Percentiles rank a stretch among this genome's conserved stretches.
Evolutionary conservation across 2,113 vertebrate genomes (phyloP).

Genomic region (Tretioscincus oriximinensis): DNA sequence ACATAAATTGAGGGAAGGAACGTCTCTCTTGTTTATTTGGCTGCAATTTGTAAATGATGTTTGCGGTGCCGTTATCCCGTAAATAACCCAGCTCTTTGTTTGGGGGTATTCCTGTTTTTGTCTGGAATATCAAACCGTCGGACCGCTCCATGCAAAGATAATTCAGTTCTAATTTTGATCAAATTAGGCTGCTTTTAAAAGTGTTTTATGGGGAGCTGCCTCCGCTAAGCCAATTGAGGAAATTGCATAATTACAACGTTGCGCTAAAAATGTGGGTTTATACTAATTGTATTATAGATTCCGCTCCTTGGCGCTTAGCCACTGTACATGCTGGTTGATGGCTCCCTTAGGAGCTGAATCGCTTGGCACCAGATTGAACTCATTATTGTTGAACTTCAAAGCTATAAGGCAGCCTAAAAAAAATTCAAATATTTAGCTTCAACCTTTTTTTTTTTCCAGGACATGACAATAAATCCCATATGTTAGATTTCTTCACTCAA

Average conservation of each 20-base stretch:
- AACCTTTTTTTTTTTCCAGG: conserved; percentile 47
- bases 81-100: conserved; percentile 24
- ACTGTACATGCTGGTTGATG: conserved; percentile 33
- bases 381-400: conserved; percentile 72
- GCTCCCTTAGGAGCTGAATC: conserved; percentile 51
- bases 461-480: conserved; percentile 33
- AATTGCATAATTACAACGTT: conserved; percentile 27
- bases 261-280: conserved; percentile 45
- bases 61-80: conserved; percentile 12
- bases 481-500: neutral
- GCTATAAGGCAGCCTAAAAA: conserved; percentile 49
- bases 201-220: conserved; percentile 28
- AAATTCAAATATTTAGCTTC: conserved; percentile 73
- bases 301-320: conserved; percentile 58
- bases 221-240: conserved; percentile 34
- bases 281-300: conserved; percentile 35
- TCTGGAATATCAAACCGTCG: conserved; percentile 17
- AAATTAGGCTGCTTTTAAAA: conserved; percentile 41
- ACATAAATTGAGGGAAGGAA: conserved; percentile 37
- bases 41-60: conserved; percentile 35
- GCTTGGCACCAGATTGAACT: conserved; percentile 67
- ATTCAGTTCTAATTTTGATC: conserved; percentile 49
- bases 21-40: neutral
- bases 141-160: conserved; percentile 30
- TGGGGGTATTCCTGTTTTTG: conserved; percentile 29